Evolutionary conservation across 2,113 vertebrate species (phyloP).

Genomic region (Otocyon megalotis): DNA sequence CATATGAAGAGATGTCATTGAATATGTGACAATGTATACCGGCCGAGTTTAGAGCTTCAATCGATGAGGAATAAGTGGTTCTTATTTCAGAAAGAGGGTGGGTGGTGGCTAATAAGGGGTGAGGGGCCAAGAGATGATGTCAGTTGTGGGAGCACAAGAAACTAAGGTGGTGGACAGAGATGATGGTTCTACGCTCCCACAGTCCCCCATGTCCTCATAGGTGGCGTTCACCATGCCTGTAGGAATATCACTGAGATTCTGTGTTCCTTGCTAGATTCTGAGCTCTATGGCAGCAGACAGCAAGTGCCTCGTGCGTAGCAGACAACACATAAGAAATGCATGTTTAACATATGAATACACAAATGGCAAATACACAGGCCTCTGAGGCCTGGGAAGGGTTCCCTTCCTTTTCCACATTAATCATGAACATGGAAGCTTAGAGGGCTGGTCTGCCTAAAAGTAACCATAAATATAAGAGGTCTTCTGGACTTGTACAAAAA

Average conservation of each 20-base stretch:
- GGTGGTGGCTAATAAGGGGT: background rate
- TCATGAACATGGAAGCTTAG: background rate
- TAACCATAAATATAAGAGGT: background rate
- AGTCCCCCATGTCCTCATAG: fast-evolving
- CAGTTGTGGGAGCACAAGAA: background rate
- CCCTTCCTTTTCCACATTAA: background rate
- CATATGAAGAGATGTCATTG: background rate
- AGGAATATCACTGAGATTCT: too few relatives aligned
- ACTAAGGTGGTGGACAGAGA: fast-evolving
- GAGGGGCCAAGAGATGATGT: background rate
- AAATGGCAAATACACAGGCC: background rate
- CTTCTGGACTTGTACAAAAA: background rate
- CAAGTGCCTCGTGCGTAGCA: background rate
- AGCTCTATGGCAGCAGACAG: background rate
- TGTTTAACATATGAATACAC: background rate
- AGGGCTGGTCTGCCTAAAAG: background rate
- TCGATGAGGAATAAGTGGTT: fast-evolving
- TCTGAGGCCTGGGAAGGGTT: background rate
- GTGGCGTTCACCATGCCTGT: fast-evolving
- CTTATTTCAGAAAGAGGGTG: background rate
- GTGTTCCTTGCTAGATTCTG: background rate
- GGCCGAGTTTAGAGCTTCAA: background rate
- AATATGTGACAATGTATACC: background rate
- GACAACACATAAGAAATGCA: fast-evolving
- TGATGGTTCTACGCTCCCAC: fast-evolving